Conservation (phyloP, 2,797 vertebrate species). For the Gymnocypris eckloni region DNA sequence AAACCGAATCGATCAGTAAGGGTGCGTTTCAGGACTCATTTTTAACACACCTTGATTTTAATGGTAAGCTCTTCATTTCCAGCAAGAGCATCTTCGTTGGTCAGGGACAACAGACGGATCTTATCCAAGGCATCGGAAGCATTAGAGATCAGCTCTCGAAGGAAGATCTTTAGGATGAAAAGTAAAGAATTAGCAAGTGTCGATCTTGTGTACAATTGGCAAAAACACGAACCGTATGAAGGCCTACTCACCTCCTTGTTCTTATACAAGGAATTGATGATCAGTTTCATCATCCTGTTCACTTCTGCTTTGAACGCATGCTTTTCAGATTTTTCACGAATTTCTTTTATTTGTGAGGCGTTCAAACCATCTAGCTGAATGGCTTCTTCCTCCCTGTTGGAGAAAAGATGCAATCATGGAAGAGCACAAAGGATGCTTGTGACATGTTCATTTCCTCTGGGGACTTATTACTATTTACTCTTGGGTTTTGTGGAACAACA, state of each 20-base stretch:
- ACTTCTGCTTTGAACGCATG: slow-evolving; percentile 98
- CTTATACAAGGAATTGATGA: slow-evolving; percentile 98
- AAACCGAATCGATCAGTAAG: not conserved
- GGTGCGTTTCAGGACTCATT: not conserved
- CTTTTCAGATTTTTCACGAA: slow-evolving; percentile 96
- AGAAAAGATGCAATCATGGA: not conserved
- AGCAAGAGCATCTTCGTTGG: slow-evolving; percentile 88
- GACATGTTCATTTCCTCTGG: not conserved
- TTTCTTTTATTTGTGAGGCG: slow-evolving; percentile 95
- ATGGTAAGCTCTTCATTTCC: slow-evolving; percentile 94
- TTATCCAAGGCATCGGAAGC: slow-evolving; percentile 98
- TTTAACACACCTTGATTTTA: slow-evolving; percentile 90
- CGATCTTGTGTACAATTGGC: not conserved
- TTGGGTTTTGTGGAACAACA: not conserved
- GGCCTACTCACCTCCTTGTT: slow-evolving; percentile 92
- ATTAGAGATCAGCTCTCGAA: slow-evolving; percentile 97
- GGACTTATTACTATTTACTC: slow-evolving; percentile 4
- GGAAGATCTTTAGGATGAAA: slow-evolving; percentile 87
- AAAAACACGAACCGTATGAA: not conserved
- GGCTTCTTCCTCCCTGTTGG: slow-evolving; percentile 92
- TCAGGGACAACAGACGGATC: slow-evolving; percentile 93
- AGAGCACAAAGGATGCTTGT: not conserved
- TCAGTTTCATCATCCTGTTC: slow-evolving; percentile 99
- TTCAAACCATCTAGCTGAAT: slow-evolving; percentile 97
- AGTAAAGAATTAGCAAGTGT: not conserved